Evolutionary conservation across 2,113 vertebrate species (phyloP).

Genomic region (Gallinago paraguaiae): DNA sequence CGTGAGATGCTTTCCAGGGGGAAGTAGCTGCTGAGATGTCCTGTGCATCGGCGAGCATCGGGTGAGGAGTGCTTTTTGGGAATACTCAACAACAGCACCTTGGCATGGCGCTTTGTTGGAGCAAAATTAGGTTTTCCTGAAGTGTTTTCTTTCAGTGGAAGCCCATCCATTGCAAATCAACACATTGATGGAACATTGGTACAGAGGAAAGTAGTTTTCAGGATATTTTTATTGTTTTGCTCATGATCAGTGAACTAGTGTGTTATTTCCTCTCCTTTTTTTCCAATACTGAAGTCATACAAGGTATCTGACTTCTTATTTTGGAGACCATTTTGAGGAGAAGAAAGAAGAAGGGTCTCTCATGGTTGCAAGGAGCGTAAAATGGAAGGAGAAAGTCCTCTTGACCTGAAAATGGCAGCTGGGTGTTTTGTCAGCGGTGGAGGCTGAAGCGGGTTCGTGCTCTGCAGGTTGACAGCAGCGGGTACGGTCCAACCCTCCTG

Average conservation of each 20-base stretch:
- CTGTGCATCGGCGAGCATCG: background rate
- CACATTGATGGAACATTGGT: background rate
- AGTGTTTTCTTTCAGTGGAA: background rate
- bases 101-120: background rate
- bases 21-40: background rate
- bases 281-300: accelerated
- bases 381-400: background rate
- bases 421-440: accelerated
- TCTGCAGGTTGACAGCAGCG: background rate
- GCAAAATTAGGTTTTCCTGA: background rate
- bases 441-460: accelerated
- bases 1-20: accelerated
- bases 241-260: background rate
- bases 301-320: background rate
- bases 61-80: background rate
- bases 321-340: background rate
- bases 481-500: accelerated
- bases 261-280: background rate
- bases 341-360: background rate
- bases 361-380: background rate
- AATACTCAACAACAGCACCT: accelerated
- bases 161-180: background rate
- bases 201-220: background rate
- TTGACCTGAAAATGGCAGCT: accelerated
- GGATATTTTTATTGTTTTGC: background rate